phyloP scores from a whole-genome alignment of 2,797 vertebrate species.

The Hybognathus amarus region DNA sequence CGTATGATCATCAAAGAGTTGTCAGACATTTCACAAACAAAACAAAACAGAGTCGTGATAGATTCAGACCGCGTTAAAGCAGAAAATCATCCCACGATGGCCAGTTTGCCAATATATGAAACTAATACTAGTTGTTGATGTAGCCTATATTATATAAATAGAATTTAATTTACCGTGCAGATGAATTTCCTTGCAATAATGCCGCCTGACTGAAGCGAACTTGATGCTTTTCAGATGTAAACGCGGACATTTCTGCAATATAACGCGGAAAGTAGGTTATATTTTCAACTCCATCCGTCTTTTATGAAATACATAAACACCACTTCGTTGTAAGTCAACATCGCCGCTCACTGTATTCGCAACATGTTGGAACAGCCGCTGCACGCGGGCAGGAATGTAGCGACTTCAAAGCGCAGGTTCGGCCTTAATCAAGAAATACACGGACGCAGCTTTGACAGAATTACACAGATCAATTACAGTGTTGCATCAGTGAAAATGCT shows the following conservation, averaged over 20 bases:
- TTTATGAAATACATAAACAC: not conserved
- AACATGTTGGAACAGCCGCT: constrained; percentile 93
- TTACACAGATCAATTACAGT: constrained; percentile 68
- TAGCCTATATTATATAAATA: not conserved
- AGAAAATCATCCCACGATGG: not conserved
- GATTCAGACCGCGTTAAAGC: not conserved
- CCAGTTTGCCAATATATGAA: not conserved
- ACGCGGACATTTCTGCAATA: not conserved
- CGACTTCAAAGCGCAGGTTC: constrained; percentile 69
- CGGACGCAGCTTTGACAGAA: constrained; percentile 64
- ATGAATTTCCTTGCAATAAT: not conserved
- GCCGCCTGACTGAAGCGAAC: not conserved
- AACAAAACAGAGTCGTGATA: constrained; percentile 20
- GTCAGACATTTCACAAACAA: constrained; percentile 11
- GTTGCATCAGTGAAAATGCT: constrained; percentile 64
- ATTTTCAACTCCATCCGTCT: not conserved
- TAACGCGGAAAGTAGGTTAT: not conserved
- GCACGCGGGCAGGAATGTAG: constrained; percentile 86
- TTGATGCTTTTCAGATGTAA: not conserved
- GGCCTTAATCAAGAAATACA: constrained; percentile 64
- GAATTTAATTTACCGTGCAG: not conserved
- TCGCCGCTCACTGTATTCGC: constrained; percentile 67
- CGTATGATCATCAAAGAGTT: constrained; percentile 24
- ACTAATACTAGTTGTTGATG: not conserved
- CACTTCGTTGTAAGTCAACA: constrained; percentile 25